phyloP scores from a whole-genome alignment of 2,888 invertebrate genomes.

The Platycnemis pennipes region DNA sequence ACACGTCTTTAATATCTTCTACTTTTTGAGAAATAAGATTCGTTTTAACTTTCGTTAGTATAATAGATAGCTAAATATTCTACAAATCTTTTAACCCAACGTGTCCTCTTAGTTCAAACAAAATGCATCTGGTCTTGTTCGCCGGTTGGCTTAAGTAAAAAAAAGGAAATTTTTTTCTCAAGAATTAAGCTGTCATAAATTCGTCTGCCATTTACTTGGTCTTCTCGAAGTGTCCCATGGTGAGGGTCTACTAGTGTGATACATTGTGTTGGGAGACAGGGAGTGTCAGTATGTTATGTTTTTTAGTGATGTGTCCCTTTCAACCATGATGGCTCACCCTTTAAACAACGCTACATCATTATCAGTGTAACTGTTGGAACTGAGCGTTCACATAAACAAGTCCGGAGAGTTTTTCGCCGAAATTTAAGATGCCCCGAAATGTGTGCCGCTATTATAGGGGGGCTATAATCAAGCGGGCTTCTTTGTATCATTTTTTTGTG shows the following conservation, averaged over 20 bases:
- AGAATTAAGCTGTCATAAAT: not conserved
- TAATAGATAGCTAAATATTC: no score
- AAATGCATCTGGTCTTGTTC: no score
- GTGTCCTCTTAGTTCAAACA: no score
- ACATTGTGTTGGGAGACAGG: not conserved
- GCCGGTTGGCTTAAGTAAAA: no score
- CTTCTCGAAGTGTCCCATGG: not conserved
- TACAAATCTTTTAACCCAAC: no score
- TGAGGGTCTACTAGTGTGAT: not conserved
- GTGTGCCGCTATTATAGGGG: not conserved
- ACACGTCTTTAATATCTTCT: no score
- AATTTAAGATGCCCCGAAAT: constrained; percentile 4
- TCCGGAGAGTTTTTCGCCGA: not conserved
- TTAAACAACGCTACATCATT: not conserved
- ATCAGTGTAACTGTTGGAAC: constrained; percentile 5
- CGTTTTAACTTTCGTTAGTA: no score
- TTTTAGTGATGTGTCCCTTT: not conserved
- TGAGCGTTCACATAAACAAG: not conserved
- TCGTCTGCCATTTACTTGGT: not conserved
- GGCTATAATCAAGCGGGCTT: constrained; percentile 20
- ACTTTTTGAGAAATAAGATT: no score
- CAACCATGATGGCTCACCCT: not conserved
- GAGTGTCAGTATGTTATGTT: not conserved
- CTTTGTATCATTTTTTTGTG: not conserved
- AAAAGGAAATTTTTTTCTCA: no score